These are phyloP conservation scores for Sceloporus undulatus DNA, from an alignment of 2,113 vertebrate genomes.

Conservation along the genomic window DNA sequence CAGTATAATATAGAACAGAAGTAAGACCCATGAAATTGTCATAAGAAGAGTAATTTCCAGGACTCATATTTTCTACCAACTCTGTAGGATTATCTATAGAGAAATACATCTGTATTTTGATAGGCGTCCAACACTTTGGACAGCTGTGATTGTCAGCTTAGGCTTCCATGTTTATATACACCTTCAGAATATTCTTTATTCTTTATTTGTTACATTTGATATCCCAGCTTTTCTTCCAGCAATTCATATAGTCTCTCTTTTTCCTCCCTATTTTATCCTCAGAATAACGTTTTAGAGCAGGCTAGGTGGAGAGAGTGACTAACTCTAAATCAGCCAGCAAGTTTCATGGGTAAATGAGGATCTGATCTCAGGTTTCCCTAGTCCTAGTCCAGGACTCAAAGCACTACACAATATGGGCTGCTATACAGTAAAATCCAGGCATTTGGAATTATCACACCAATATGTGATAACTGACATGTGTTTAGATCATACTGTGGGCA, in stretches of 20 bases:
- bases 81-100: neutral
- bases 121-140: neutral
- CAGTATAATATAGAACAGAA: constrained; percentile 36
- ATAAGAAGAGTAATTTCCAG: neutral
- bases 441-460: neutral
- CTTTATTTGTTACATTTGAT: neutral
- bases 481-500: neutral
- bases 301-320: neutral
- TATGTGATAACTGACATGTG: neutral
- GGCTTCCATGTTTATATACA: no score
- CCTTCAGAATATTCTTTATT: neutral
- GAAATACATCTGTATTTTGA: neutral
- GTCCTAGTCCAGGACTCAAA: neutral
- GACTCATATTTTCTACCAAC: neutral
- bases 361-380: neutral
- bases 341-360: neutral
- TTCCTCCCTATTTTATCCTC: neutral
- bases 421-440: neutral
- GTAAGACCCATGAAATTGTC: constrained; percentile 18
- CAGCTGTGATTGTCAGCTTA: neutral
- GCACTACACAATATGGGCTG: neutral
- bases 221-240: neutral
- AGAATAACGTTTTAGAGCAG: neutral
- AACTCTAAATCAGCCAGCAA: no score
- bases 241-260: no score